phyloP scores from a whole-genome alignment of 2,113 vertebrate genomes.

The Murina feae region DNA sequence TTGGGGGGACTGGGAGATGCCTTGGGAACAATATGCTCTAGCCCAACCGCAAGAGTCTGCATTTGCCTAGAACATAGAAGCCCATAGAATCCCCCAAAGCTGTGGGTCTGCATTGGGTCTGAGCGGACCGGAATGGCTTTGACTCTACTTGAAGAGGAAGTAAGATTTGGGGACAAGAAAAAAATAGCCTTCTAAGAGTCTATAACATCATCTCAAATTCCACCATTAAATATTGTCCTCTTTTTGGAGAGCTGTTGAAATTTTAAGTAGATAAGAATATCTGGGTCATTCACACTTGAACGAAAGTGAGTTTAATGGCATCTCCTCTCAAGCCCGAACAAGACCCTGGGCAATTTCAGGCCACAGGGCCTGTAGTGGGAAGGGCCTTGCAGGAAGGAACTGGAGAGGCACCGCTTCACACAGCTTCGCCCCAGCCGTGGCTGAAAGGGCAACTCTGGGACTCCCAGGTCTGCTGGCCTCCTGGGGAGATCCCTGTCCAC shows the following conservation, averaged over 20 bases:
- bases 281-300: neutral
- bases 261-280: neutral
- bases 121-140: neutral
- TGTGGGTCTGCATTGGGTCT: neutral
- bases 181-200: neutral
- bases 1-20: neutral
- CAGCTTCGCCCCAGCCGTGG: neutral
- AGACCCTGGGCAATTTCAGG: neutral
- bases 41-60: neutral
- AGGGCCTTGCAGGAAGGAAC: constrained; percentile 27
- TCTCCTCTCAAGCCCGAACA: neutral
- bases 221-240: neutral
- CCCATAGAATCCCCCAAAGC: neutral
- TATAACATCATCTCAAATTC: neutral
- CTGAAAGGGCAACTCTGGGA: neutral
- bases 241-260: neutral
- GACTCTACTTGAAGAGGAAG: neutral
- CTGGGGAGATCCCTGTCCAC: neutral
- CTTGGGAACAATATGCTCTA: neutral
- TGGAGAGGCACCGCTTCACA: neutral
- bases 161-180: neutral
- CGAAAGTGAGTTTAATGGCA: neutral
- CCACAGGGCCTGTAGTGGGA: neutral
- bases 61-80: neutral
- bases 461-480: neutral